A percentile compares a stretch with the other conserved stretches of the same genome.
Evolutionary conservation across 2,797 vertebrate species (phyloP).

Genomic region (Enteromius treurensis): DNA sequence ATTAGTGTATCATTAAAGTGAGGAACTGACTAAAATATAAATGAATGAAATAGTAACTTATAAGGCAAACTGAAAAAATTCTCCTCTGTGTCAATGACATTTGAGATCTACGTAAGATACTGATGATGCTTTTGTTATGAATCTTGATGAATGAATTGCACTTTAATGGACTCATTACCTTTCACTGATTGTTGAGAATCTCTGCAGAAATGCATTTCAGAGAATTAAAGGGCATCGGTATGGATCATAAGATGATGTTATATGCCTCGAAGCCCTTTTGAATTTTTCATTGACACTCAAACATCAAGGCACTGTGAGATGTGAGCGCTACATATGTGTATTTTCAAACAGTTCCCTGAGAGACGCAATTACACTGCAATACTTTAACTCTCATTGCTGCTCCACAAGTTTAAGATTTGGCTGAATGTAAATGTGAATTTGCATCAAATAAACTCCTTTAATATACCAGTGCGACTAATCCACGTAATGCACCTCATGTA

Average conservation of each 20-base stretch:
- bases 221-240: slow-evolving; percentile 38
- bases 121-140: slow-evolving; percentile 10
- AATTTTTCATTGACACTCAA: slow-evolving; percentile 47
- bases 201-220: slow-evolving; percentile 41
- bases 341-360: slow-evolving; percentile 33
- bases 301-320: slow-evolving; percentile 12
- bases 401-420: slow-evolving; percentile 15
- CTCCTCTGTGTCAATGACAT: background rate
- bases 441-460: slow-evolving; percentile 1
- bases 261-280: slow-evolving; percentile 46
- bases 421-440: slow-evolving; percentile 24
- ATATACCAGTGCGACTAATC: background rate
- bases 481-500: background rate
- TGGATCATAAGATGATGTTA: slow-evolving; percentile 31
- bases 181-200: slow-evolving; percentile 34
- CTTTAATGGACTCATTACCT: slow-evolving; percentile 37
- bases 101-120: background rate
- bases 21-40: background rate
- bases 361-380: slow-evolving; percentile 35
- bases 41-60: background rate
- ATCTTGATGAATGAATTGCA: slow-evolving; percentile 55
- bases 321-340: slow-evolving; percentile 21
- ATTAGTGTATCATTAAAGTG: background rate
- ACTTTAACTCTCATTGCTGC: background rate
- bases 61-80: background rate